Evolutionary conservation across 2,888 invertebrate species (phyloP).

Genomic region (Sinopyrophorus schimmeli): DNA sequence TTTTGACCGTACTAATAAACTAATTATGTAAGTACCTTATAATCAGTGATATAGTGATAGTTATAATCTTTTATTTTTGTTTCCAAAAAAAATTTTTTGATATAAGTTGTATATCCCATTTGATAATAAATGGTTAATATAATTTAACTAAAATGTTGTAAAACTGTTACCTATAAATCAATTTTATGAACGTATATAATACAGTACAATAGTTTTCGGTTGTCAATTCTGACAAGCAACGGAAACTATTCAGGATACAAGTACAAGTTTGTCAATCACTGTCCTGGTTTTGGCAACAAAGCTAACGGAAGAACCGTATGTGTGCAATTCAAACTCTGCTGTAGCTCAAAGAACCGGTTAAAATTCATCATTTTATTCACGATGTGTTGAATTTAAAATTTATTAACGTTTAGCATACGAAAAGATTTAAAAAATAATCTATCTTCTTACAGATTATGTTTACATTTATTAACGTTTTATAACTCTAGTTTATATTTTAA

Average conservation of each 20-base stretch:
- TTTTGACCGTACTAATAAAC: too few species aligned
- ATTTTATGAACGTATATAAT: too few species aligned
- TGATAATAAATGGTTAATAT: too few species aligned
- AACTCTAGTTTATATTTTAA: conserved; percentile 21
- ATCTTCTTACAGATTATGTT: conserved; percentile 13
- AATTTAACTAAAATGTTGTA: too few species aligned
- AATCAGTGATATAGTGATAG: too few species aligned
- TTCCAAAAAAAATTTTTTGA: too few species aligned
- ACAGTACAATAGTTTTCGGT: conserved; percentile 14
- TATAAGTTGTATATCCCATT: too few species aligned
- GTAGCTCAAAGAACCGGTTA: conserved; percentile 4
- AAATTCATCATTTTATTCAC: conserved; percentile 18
- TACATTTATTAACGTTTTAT: conserved; percentile 18
- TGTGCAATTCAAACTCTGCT: conserved; percentile 6
- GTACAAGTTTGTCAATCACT: conserved; percentile 21
- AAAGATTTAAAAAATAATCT: neutral
- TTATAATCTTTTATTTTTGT: too few species aligned
- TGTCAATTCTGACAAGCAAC: conserved; percentile 19
- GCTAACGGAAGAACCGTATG: conserved; percentile 9
- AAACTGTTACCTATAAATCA: too few species aligned
- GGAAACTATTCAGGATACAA: conserved; percentile 23
- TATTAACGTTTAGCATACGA: neutral
- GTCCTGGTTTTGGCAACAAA: conserved; percentile 15
- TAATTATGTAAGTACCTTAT: too few species aligned
- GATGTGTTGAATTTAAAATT: neutral